Base-by-base conservation (phyloP, 2,888 invertebrate species). In the Alcis repandata region DNA sequence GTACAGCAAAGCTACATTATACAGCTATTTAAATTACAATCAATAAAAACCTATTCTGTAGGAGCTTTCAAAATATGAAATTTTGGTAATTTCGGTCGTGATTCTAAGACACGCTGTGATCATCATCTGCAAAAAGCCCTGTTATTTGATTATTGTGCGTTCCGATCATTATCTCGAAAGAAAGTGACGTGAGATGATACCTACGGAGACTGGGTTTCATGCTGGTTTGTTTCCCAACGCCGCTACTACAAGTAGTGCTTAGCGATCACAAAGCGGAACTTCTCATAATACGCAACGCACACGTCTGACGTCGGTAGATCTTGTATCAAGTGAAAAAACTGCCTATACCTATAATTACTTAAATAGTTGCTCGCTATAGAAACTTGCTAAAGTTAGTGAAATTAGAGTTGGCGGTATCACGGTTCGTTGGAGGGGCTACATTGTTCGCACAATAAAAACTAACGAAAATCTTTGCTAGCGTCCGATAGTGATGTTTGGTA, bases 401-500 rank as follows among this genome's bases (percentile, higher is more conserved):
- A 64, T 57, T 59, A 54, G 41, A 51, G 49, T 53, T 52, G 13
- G 43, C 27, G 49, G 38, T 59, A 33, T 43, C 54, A 43, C 54
- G 54, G 41, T 48, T 60, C 46, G 61, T 52, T 56, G 59, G 61
- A 70, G 59, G 66, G 61, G 68, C 64, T 32, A 41, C 19, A 15
- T 53, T 53, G 43, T 60, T 36, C 40, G 59, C 41, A 27, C 38
- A 54, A 51, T 51, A 45, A 48, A 65, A 48, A 41, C n/a, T 15
- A 17, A 56, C 43, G 52, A 60, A 58, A 51, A 61, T 53, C 72
- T 71, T 75, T 76, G 66, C 41, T 52, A 63, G 62, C 63, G 72
- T 63, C 38, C 59, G 61, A 73, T 73, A 60, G 64, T 75, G 78
- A 67, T 63, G 63, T 82, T 89, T 86, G 79, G 86, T 88, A 90